Base-by-base conservation (phyloP, 2,888 invertebrate species). In the Harpagoxenus sublaevis region DNA sequence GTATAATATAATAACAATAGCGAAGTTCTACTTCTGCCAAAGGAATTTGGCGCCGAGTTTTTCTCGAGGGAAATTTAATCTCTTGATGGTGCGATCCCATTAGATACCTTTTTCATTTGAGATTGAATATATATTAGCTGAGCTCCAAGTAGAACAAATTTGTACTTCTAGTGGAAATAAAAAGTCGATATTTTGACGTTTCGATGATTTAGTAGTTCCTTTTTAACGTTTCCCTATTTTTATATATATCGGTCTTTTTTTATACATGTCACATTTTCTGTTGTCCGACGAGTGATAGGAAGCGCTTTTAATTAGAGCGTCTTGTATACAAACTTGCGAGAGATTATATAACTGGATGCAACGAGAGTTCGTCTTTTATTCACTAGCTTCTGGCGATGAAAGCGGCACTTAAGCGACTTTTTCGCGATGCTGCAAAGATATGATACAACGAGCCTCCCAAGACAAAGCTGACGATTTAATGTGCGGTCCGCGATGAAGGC, bases 391-490 rank as follows among this genome's bases (percentile, higher is more conserved):
- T 18, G 28, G 18, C 53, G 68, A 53, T 77, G 53, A 68, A 66
- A 77, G 68, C 68, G 77, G 53, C 28, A 77, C 68, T 77, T 63
- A 63, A 75, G 8, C 75, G 63, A 75, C 75, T 75, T 75, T 75
- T 77, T 77, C 53, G 51, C 53, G 77, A 39, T 53, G 66, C 53
- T 28, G 28, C 66, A 51, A 39, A 77, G 77, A 66, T 77, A 77
- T 51, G 18, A 53, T 9, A 12, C 68, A 39, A 53, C 66, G 62
- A 66, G 66, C 51, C 66, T 66, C 12, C 53, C 77, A 42, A 66
- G 77, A 77, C 77, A 77, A 77, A 77, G 39, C 68, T 66, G 53
- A 77, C 53, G 66, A 77, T 77, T 66, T 68, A 79, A 79, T 77
- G 70, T 66, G 63, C 39, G 48, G 28, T 28, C 39, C 45, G 62